Base-by-base conservation (phyloP, 2,888 invertebrate species). In the Nycteola revayana region DNA sequence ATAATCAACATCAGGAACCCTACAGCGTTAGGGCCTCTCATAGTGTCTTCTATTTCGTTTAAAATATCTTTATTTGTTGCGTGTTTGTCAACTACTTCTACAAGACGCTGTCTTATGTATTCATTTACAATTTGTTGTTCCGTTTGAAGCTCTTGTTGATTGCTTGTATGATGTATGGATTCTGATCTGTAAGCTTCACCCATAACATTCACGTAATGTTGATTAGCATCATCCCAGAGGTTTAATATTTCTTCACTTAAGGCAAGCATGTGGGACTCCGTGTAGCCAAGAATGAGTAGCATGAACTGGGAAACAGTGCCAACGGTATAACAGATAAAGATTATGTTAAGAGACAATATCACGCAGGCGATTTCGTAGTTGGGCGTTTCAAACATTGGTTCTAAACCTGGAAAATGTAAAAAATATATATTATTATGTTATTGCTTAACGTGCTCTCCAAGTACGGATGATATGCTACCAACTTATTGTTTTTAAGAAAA, bases 221-320 rank as follows among this genome's bases (percentile, higher is more conserved):
- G 18, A 14, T 42, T 33, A n/a, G 71, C 72, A 20, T 76, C 75
- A 3, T 52, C 30, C 73, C 72, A 75, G 1, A 80, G 17, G 10
- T 61, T 41, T 0, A 28, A 22, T 1, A 80, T 20, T 54, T 80
- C 78, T 40, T 71, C 49, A 11, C 70, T 68, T 2, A 78, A 49
- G 1, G 75, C 63, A 0, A 70, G 36, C 54, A 79, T 71, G 39
- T 77, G 75, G 0, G 76, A 69, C 45, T 80, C 78, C 0, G 60
- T 66, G 36, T 76, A 78, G 0, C 77, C 81, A 4, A 54, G 44
- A 1, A 68, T 39, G 20, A 74, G 45, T 1, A 79, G 66, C 1
- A 76, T 46, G 9, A 76, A 64, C 0, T 55, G 62, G 1, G 68
- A 66, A 3, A 74, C 55, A 33, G 59, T 72, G 0, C 68, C 63